These are phyloP conservation scores for Trichosurus vulpecula DNA, from an alignment of 2,797 vertebrate species.

Conservation along the genomic window DNA sequence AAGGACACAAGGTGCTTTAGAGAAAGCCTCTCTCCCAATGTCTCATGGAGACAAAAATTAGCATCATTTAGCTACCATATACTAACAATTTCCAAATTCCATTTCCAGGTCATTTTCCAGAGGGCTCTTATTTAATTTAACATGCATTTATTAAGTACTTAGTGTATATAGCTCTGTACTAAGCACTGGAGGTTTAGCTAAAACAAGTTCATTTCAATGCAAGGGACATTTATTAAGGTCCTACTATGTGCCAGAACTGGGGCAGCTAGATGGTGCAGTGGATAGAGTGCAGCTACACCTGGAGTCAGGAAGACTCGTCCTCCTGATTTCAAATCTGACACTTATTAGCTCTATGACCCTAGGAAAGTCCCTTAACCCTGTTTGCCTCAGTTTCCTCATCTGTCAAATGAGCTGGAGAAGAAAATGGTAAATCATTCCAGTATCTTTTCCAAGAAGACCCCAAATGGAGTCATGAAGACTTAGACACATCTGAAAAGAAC, in stretches of 20 bases:
- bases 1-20: not conserved
- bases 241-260: not conserved
- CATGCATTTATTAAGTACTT: not conserved
- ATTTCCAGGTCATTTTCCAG: not conserved
- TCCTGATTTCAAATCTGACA: not conserved
- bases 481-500: not conserved
- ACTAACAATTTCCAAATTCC: not conserved
- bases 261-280: not conserved
- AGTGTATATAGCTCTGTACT: not conserved
- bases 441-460: not conserved
- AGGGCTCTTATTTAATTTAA: not conserved
- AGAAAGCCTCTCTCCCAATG: not conserved
- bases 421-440: not conserved
- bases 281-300: not conserved
- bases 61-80: not conserved
- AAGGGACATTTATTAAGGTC: not conserved
- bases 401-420: not conserved
- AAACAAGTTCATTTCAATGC: not conserved
- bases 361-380: not conserved
- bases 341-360: not conserved
- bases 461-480: not conserved
- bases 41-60: not conserved
- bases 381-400: not conserved
- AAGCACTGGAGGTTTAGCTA: not conserved
- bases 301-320: not conserved